A percentile compares a stretch with the other conserved stretches of the same genome.
Evolutionary conservation across 37 sponge, comb jelly and placozoan species (phyloP).

Genomic region (Geodia barretti): DNA sequence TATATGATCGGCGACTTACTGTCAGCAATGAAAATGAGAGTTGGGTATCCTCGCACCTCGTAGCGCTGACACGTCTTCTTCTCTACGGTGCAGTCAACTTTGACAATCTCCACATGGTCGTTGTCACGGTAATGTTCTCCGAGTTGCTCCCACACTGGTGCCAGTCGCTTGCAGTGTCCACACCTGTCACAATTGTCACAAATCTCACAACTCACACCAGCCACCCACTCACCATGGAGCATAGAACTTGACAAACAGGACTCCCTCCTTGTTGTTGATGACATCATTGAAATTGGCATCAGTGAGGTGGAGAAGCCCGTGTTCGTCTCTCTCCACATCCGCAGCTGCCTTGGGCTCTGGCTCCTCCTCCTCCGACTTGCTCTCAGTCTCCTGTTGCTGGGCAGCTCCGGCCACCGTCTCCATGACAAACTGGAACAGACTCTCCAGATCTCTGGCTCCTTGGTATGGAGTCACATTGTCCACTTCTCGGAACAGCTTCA

Average conservation of each 20-base stretch:
- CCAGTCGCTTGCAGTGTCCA: conserved; percentile 52
- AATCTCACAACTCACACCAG: neutral
- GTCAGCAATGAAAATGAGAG: conserved; percentile 35
- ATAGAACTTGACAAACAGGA: conserved; percentile 61
- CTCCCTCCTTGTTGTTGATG: neutral
- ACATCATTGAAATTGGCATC: conserved; percentile 19
- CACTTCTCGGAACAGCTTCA: conserved; percentile 34
- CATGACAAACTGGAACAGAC: conserved; percentile 37
- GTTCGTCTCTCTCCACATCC: conserved; percentile 13
- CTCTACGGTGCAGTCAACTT: conserved; percentile 58
- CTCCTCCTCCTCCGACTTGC: conserved; percentile 10
- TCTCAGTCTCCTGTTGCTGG: neutral
- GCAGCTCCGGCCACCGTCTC: neutral
- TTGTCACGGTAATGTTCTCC: conserved; percentile 20
- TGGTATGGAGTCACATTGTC: conserved; percentile 5
- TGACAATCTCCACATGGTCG: neutral
- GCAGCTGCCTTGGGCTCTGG: conserved; percentile 1
- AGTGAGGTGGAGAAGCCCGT: conserved; percentile 22
- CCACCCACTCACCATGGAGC: conserved; percentile 49
- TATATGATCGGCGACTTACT: neutral
- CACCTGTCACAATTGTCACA: conserved; percentile 44
- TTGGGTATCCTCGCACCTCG: conserved; percentile 41
- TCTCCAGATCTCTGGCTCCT: conserved; percentile 34
- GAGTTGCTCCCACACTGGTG: conserved; percentile 50
- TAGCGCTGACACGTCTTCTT: conserved; percentile 9